Evolutionary conservation across 2,797 vertebrate genomes (phyloP).

Genomic region (Notolabrus celidotus): DNA sequence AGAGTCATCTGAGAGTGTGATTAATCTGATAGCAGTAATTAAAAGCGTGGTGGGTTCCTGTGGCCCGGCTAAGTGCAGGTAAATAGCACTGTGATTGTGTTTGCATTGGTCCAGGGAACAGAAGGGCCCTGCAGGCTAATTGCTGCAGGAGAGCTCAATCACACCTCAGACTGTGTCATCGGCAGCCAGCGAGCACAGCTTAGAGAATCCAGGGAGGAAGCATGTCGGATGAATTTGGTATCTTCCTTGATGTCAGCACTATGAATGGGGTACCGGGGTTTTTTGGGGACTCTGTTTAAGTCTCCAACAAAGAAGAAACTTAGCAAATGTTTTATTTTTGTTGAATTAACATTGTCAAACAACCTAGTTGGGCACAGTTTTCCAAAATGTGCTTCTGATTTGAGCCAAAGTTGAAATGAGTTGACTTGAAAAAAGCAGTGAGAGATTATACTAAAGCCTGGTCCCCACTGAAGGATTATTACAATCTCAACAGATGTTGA

Average conservation of each 20-base stretch:
- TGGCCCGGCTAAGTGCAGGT: conserved; percentile 56
- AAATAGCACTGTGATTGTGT: conserved; percentile 52
- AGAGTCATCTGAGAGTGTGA: conserved; percentile 42
- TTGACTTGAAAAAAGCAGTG: too few relatives aligned
- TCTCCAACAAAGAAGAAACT: neutral
- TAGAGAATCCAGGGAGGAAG: conserved; percentile 4
- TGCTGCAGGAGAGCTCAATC: conserved; percentile 32
- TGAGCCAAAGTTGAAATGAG: too few relatives aligned
- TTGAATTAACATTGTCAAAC: too few relatives aligned
- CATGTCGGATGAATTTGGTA: neutral
- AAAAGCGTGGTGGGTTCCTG: conserved; percentile 49
- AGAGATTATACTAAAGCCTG: too few relatives aligned
- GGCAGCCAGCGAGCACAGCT: conserved; percentile 20
- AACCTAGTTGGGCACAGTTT: too few relatives aligned
- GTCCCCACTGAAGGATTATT: too few relatives aligned
- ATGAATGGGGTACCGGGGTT: neutral
- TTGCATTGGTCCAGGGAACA: conserved; percentile 59
- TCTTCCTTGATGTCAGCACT: neutral
- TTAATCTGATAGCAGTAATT: conserved; percentile 65
- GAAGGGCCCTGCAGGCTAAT: conserved; percentile 51
- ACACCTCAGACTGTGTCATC: conserved; percentile 18
- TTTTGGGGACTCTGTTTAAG: too few relatives aligned
- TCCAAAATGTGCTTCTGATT: too few relatives aligned
- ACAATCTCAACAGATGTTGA: too few relatives aligned
- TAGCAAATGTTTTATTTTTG: neutral